phyloP scores from a whole-genome alignment of 2,797 vertebrate species.

The Anguilla marmorata region DNA sequence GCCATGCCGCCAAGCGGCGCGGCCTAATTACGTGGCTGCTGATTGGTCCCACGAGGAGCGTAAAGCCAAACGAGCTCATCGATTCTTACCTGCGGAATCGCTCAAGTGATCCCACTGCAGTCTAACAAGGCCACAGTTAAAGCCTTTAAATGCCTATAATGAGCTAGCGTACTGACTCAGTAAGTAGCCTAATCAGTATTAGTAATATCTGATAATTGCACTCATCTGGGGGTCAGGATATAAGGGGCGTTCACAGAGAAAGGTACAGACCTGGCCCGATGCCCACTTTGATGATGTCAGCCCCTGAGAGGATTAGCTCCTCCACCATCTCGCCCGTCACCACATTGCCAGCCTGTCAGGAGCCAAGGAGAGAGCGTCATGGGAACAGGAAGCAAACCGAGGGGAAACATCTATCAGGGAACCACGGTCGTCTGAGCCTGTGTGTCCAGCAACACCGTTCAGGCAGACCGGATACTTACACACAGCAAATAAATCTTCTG shows the following conservation, averaged over 20 bases:
- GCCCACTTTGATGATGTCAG: constrained; percentile 99
- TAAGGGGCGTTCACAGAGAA: neutral
- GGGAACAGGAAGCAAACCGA: neutral
- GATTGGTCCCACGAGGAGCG: neutral
- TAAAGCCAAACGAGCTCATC: neutral
- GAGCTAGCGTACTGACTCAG: neutral
- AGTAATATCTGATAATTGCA: neutral
- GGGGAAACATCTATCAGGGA: constrained; percentile 19
- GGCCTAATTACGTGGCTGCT: neutral
- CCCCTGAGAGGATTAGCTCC: constrained; percentile 94
- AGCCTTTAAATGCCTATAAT: neutral
- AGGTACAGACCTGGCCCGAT: constrained; percentile 87
- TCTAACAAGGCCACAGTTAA: neutral
- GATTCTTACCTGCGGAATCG: neutral
- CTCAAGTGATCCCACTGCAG: neutral
- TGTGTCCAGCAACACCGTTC: neutral
- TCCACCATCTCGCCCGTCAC: constrained; percentile 99
- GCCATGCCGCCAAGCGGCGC: neutral
- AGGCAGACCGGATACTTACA: neutral
- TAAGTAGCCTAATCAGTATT: neutral
- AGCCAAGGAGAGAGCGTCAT: neutral
- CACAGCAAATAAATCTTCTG: neutral
- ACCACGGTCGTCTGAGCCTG: neutral
- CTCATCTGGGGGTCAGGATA: neutral
- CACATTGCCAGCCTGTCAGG: constrained; percentile 91